These are phyloP conservation scores for Puffinus mauretanicus DNA, from an alignment of 2,113 vertebrate species.

Conservation along the genomic window DNA sequence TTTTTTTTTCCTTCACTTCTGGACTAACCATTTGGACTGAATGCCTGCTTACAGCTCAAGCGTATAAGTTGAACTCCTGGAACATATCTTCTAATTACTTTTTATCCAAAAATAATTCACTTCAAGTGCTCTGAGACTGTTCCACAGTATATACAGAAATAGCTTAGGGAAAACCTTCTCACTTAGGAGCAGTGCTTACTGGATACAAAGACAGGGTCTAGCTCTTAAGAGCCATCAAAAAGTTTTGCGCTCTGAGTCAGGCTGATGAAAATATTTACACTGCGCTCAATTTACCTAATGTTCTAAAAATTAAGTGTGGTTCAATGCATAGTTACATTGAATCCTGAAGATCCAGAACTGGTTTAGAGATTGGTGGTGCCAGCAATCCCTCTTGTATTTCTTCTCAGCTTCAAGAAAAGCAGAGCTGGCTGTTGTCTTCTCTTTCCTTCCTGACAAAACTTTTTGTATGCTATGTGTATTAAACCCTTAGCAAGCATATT, in stretches of 20 bases:
- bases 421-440: background rate
- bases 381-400: background rate
- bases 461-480: background rate
- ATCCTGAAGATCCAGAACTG: background rate
- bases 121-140: background rate
- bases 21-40: background rate
- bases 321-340: background rate
- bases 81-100: background rate
- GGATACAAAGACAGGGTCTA: background rate
- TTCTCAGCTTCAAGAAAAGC: background rate
- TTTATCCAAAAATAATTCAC: background rate
- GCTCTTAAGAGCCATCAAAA: background rate
- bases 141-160: background rate
- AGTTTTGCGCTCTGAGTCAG: background rate
- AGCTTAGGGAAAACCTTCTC: background rate
- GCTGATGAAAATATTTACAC: background rate
- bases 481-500: background rate
- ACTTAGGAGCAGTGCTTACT: background rate
- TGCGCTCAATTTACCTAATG: fast-evolving
- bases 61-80: background rate
- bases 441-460: background rate
- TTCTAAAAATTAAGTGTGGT: background rate
- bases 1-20: background rate
- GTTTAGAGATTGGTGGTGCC: background rate
- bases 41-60: background rate